phyloP scores from a whole-genome alignment of 2,888 invertebrate species.

The Blastobasis lacticolella region DNA sequence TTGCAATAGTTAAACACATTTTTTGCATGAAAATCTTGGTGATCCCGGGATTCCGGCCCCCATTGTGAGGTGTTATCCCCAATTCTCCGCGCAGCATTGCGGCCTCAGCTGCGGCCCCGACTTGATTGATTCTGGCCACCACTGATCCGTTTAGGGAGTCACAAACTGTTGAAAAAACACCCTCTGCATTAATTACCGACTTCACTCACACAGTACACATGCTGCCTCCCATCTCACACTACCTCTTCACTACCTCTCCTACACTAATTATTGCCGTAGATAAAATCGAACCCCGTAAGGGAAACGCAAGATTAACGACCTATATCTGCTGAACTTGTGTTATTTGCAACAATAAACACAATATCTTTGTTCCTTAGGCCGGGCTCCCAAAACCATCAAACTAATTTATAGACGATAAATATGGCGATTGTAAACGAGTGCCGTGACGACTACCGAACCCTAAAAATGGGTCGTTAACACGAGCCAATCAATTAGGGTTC shows the following conservation, averaged over 20 bases:
- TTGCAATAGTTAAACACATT: not conserved
- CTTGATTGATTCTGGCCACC: conserved; percentile 17
- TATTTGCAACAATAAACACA: not conserved
- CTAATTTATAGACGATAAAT: conserved; percentile 44
- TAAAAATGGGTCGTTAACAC: conserved; percentile 39
- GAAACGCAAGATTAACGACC: too few species aligned
- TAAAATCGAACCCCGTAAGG: too few species aligned
- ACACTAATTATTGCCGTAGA: too few species aligned
- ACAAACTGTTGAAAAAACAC: too few species aligned
- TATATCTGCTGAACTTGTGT: not conserved
- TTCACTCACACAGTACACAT: too few species aligned
- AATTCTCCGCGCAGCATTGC: conserved; percentile 6
- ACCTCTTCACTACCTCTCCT: too few species aligned
- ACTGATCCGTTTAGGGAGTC: not conserved
- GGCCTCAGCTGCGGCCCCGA: conserved; percentile 16
- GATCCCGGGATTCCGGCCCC: not conserved
- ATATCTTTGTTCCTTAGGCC: conserved; percentile 7
- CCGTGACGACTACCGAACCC: conserved; percentile 29
- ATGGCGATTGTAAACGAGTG: conserved; percentile 27
- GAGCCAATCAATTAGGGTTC: conserved; percentile 35
- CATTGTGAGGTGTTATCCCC: conserved; percentile 9
- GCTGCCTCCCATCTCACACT: too few species aligned
- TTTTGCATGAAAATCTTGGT: conserved; percentile 1
- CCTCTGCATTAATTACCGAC: too few species aligned
- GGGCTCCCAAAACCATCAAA: conserved; percentile 22